These are phyloP conservation scores for Dermatemys mawii DNA, from an alignment of 2,113 vertebrate genomes.

Conservation along the genomic window DNA sequence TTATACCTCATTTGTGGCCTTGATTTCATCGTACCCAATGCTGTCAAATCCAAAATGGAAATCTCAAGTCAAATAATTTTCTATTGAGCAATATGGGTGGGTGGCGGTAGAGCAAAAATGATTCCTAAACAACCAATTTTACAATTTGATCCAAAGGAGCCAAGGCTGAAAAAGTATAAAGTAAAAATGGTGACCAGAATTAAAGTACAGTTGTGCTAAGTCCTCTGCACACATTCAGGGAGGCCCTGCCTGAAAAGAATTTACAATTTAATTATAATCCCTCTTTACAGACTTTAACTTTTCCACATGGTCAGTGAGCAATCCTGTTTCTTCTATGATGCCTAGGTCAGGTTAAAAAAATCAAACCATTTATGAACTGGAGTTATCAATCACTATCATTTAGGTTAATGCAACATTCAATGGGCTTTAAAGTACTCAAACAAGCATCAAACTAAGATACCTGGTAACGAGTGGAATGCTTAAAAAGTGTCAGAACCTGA, in stretches of 20 bases:
- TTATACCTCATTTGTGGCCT: background rate
- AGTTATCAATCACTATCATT: background rate
- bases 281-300: background rate
- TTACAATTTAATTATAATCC: background rate
- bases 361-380: background rate
- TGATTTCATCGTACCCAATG: background rate
- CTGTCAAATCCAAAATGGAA: background rate
- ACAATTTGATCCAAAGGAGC: background rate
- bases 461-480: background rate
- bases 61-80: background rate
- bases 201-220: background rate
- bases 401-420: background rate
- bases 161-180: background rate
- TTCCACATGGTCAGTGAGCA: fast-evolving
- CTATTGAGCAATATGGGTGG: background rate
- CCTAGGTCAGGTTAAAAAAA: background rate
- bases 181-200: background rate
- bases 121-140: background rate
- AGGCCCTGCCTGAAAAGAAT: background rate
- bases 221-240: background rate
- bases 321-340: background rate
- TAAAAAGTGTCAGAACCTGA: background rate
- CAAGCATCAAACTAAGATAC: background rate
- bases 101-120: background rate
- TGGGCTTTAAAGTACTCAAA: background rate